phyloP scores from a whole-genome alignment of 2,888 invertebrate genomes.

The Chydorus sphaericus region DNA sequence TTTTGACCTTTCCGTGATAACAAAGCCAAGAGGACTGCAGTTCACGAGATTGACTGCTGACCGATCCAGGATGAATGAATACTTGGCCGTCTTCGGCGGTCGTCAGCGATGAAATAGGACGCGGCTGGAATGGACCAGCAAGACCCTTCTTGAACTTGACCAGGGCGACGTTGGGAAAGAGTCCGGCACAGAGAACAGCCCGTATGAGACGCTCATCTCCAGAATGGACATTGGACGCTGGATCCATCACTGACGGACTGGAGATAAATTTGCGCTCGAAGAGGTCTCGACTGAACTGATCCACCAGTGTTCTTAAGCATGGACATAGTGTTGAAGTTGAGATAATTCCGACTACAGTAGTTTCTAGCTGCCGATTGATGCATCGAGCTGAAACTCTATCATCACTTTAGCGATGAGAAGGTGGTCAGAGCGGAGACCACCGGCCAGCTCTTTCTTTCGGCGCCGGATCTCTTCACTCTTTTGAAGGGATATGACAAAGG shows the following conservation, averaged over 20 bases:
- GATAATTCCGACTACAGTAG: constrained; percentile 59
- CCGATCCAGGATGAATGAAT: constrained; percentile 44
- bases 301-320: constrained; percentile 64
- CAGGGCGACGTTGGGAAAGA: constrained; percentile 75
- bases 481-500: constrained; percentile 53
- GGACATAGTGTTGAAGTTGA: constrained; percentile 47
- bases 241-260: constrained; percentile 38
- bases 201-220: constrained; percentile 60
- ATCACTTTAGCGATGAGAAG: constrained; percentile 57
- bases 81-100: constrained; percentile 49
- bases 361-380: constrained; percentile 27
- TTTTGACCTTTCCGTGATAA: constrained; percentile 58
- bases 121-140: constrained; percentile 21
- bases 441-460: constrained; percentile 43
- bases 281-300: constrained; percentile 58
- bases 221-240: constrained; percentile 54
- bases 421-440: constrained; percentile 60
- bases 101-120: no score
- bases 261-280: constrained; percentile 57
- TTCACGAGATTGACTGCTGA: neutral
- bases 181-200: constrained; percentile 68
- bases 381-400: constrained; percentile 36
- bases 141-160: constrained; percentile 37
- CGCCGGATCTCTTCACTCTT: constrained; percentile 46
- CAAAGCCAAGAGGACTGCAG: constrained; percentile 44